These are phyloP conservation scores for Pachyseris speciosa DNA, from an alignment of 64 coral and sea anemone species.

Conservation along the genomic window DNA sequence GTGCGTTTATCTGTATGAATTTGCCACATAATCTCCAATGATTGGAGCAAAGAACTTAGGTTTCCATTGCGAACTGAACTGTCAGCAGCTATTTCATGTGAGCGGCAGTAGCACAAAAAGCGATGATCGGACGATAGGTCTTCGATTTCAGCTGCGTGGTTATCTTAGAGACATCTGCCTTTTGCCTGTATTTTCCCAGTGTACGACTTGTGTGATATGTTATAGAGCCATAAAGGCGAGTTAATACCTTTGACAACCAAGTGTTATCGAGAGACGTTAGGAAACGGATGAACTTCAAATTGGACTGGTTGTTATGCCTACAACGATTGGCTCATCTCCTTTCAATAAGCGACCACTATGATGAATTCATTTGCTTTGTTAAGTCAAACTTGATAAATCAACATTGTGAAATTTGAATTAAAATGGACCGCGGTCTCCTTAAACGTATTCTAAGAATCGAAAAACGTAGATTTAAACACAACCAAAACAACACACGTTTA, in stretches of 20 bases:
- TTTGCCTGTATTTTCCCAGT: background rate
- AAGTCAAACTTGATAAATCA: conserved; percentile 28
- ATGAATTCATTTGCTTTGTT: background rate
- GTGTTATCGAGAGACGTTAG: conserved; percentile 21
- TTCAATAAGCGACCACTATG: conserved; percentile 17
- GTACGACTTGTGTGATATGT: background rate
- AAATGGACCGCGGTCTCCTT: background rate
- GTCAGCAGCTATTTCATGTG: too few relatives aligned
- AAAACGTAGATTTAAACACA: background rate
- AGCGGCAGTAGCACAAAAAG: too few relatives aligned
- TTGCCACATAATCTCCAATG: background rate
- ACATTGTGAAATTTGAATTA: conserved; percentile 54
- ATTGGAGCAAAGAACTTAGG: background rate
- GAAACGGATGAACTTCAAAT: conserved; percentile 18
- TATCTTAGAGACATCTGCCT: background rate
- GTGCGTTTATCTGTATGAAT: background rate
- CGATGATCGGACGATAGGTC: too few relatives aligned
- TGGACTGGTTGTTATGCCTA: background rate
- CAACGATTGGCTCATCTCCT: conserved; percentile 8
- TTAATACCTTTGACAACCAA: conserved; percentile 28
- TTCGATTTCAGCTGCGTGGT: background rate
- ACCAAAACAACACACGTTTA: background rate
- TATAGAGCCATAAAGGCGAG: background rate
- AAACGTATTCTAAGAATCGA: background rate
- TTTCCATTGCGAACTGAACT: background rate